phyloP scores from a whole-genome alignment of 2,113 vertebrate genomes.

The Ia io region DNA sequence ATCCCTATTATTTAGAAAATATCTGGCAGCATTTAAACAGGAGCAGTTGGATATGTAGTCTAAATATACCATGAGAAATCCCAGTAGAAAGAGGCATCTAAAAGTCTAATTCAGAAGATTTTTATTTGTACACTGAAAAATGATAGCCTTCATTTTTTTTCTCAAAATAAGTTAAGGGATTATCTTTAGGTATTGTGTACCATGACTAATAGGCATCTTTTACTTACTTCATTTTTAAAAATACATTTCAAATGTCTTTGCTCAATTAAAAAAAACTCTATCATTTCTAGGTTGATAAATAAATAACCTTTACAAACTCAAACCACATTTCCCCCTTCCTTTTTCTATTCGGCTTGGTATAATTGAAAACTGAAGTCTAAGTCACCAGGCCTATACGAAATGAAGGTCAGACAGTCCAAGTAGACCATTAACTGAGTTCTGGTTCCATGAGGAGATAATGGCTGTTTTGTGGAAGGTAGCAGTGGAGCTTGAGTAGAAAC shows the following conservation, averaged over 20 bases:
- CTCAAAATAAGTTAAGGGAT: background rate
- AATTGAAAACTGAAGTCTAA: slow-evolving; percentile 27
- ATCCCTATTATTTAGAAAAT: background rate
- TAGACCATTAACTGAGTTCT: background rate
- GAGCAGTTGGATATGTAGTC: background rate
- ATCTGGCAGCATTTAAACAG: background rate
- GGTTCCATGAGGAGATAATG: background rate
- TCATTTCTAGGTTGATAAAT: background rate
- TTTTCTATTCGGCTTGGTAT: background rate
- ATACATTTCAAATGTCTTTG: background rate
- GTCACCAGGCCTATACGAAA: background rate
- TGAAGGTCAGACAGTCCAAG: background rate
- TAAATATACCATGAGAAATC: background rate
- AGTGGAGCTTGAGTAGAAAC: background rate
- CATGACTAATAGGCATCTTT: background rate
- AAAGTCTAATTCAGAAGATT: background rate
- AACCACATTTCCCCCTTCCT: background rate
- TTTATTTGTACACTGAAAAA: background rate
- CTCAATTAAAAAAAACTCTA: background rate
- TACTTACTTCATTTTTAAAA: background rate
- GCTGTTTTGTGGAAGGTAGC: background rate
- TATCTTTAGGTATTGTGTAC: background rate
- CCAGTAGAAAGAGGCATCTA: background rate
- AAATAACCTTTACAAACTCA: background rate
- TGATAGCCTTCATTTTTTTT: background rate